Conservation (phyloP, 2,888 invertebrate species). For the Amblyjoppa fuscipennis region DNA sequence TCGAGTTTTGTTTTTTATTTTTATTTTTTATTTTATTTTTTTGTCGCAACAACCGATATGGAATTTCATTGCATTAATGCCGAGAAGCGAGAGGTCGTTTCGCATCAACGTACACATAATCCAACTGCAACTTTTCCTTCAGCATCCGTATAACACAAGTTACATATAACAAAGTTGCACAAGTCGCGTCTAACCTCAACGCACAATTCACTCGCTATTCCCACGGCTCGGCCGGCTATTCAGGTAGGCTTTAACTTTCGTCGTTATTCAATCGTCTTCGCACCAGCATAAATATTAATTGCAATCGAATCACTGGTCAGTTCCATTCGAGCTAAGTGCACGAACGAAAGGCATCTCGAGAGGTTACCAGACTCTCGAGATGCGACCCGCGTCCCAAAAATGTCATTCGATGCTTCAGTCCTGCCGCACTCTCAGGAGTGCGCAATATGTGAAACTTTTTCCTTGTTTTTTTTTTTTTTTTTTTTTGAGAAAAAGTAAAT, state of each 20-base stretch:
- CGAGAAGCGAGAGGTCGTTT: conserved; percentile 4
- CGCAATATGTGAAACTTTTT: not conserved
- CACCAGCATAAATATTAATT: not conserved
- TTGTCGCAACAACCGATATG: conserved; percentile 15
- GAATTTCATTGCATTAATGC: conserved; percentile 7
- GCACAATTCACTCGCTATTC: conserved; percentile 2
- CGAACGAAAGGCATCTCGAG: not conserved
- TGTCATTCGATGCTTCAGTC: not conserved
- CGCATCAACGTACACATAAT: not conserved
- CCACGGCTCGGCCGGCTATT: not conserved
- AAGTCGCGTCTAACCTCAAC: not conserved
- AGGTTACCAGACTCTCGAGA: not conserved
- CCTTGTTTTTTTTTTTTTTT: not conserved
- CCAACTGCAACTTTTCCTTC: conserved; percentile 9
- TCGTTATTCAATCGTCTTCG: not conserved
- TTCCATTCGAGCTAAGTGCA: not conserved
- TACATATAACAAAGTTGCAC: not conserved
- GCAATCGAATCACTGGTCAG: not conserved
- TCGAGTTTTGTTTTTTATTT: not conserved
- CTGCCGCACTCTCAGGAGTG: not conserved
- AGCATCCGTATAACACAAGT: not conserved
- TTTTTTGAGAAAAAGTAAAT: not conserved
- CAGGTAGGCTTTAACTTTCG: not conserved
- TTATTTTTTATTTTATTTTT: not conserved
- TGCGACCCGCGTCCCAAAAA: not conserved